Conservation (phyloP, 2,888 invertebrate species). For the Osmoderma eremita region DNA sequence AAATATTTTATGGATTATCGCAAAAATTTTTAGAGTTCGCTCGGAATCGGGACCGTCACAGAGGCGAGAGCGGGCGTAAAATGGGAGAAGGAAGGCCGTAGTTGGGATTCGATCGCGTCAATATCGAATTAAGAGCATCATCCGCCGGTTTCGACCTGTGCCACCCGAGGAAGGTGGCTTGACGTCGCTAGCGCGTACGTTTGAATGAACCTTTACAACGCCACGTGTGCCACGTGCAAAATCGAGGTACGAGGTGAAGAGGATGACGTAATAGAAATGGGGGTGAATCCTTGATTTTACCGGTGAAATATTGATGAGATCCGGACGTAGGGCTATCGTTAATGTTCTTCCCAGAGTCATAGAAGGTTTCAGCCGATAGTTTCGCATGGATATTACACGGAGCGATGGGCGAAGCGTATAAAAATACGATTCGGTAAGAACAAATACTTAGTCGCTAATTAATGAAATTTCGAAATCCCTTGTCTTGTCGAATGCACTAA, state of each 20-base stretch:
- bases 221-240: constrained; percentile 42
- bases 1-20: constrained; percentile 58
- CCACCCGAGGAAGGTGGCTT: no score
- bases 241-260: neutral
- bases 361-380: no score
- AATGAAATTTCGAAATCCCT: no score
- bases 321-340: constrained; percentile 57
- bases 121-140: constrained; percentile 59
- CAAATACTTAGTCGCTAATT: no score
- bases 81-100: neutral
- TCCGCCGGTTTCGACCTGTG: constrained; percentile 27
- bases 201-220: constrained; percentile 34
- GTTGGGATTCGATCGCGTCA: constrained; percentile 50
- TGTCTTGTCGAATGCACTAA: no score
- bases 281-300: constrained; percentile 43
- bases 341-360: neutral
- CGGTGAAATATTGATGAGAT: constrained; percentile 58
- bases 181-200: neutral
- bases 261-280: constrained; percentile 15
- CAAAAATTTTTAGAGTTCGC: constrained; percentile 54
- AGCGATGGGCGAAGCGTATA: no score
- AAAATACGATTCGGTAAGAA: no score
- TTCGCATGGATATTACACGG: no score
- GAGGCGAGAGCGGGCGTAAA: constrained; percentile 52
- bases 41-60: constrained; percentile 52